Conservation (phyloP, 2,113 vertebrate genomes). For the Pyxicephalus adspersus region DNA sequence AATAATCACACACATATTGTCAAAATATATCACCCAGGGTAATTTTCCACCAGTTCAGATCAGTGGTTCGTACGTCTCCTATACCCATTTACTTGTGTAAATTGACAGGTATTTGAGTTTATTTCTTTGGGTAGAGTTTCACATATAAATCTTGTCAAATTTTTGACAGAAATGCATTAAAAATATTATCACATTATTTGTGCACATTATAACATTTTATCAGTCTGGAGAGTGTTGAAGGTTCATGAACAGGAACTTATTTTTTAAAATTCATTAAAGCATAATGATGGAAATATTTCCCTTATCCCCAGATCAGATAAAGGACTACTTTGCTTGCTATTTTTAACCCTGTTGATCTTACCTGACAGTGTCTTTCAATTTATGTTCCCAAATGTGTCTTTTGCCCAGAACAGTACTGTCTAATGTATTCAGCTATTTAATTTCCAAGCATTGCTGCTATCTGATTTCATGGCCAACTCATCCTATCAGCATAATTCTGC, state of each 20-base stretch:
- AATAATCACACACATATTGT: no score
- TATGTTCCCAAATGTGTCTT: constrained; percentile 57
- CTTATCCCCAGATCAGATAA: constrained; percentile 11
- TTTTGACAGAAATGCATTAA: no score
- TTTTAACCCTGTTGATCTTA: constrained; percentile 60
- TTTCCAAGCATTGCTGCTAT: constrained; percentile 59
- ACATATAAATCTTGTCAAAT: no score
- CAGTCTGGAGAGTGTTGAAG: constrained; percentile 3
- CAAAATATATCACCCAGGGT: no score
- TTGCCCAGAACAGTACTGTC: constrained; percentile 55
- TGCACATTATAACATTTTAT: background rate
- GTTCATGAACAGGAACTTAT: constrained; percentile 16
- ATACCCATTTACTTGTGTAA: no score
- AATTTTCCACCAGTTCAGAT: no score
- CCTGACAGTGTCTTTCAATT: constrained; percentile 62
- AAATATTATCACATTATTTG: no score
- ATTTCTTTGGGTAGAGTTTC: no score
- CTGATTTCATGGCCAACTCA: constrained; percentile 29
- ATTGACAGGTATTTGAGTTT: no score
- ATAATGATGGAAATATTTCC: constrained; percentile 1
- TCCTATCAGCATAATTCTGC: constrained; percentile 32
- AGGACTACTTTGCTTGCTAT: constrained; percentile 55
- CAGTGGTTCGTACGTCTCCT: no score
- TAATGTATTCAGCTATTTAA: constrained; percentile 61
- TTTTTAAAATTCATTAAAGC: constrained; percentile 29